Evolutionary conservation across 2,888 invertebrate species (phyloP).

Genomic region (Synanthedon vespiformis): DNA sequence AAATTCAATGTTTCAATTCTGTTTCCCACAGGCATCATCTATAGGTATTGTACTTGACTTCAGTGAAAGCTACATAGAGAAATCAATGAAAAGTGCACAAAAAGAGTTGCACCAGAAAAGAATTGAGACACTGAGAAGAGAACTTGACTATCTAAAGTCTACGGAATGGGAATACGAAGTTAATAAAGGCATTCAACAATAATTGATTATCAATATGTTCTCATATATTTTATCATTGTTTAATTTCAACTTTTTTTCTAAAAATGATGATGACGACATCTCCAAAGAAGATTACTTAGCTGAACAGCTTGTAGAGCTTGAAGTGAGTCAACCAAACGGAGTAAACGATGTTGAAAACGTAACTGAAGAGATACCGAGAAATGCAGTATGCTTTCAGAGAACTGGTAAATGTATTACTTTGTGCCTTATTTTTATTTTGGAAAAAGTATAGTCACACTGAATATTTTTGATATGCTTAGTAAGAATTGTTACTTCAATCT

Average conservation of each 20-base stretch:
- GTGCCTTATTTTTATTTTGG: not conserved
- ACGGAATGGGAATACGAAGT: constrained; percentile 86
- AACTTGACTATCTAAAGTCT: constrained; percentile 80
- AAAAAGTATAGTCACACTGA: not conserved
- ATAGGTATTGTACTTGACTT: constrained; percentile 44
- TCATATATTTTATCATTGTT: constrained; percentile 49
- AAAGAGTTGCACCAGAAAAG: constrained; percentile 79
- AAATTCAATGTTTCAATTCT: no score
- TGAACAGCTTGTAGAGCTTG: constrained; percentile 47
- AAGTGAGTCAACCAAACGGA: constrained; percentile 23
- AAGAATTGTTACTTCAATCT: no score
- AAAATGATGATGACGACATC: constrained; percentile 21
- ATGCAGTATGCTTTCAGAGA: constrained; percentile 41
- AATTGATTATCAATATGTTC: constrained; percentile 42
- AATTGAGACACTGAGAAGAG: constrained; percentile 78
- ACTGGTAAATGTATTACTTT: constrained; percentile 28
- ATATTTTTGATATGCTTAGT: not conserved
- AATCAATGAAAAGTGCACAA: constrained; percentile 65
- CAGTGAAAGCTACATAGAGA: constrained; percentile 65
- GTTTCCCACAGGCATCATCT: constrained; percentile 3
- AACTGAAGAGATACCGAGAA: constrained; percentile 19
- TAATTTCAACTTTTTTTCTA: constrained; percentile 34
- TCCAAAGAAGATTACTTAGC: constrained; percentile 44
- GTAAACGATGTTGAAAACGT: constrained; percentile 5
- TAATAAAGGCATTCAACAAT: constrained; percentile 76